These are phyloP conservation scores for Dicycla oo DNA, from an alignment of 2,888 invertebrate species.

Conservation along the genomic window DNA sequence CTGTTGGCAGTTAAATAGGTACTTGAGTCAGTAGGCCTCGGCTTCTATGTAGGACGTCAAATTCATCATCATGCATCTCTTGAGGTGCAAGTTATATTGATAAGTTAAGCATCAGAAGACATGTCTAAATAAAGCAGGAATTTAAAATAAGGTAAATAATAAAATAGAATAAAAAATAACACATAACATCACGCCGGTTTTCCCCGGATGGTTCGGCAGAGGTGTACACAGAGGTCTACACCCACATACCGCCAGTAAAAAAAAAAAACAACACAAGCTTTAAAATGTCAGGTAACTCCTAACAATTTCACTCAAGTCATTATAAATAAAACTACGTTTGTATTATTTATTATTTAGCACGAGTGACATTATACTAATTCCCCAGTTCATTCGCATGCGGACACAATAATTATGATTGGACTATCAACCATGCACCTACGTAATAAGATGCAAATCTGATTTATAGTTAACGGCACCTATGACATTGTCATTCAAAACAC, in stretches of 20 bases:
- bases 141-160: not conserved
- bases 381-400: constrained; percentile 31
- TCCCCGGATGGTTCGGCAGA: no score
- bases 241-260: no score
- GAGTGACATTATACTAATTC: constrained; percentile 21
- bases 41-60: not conserved
- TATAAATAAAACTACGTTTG: not conserved
- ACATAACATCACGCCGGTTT: no score
- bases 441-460: constrained; percentile 31
- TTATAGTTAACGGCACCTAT: constrained; percentile 9
- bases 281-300: not conserved
- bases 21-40: constrained; percentile 9
- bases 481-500: constrained; percentile 52
- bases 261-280: no score
- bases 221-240: no score
- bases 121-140: not conserved
- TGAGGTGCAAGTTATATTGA: not conserved
- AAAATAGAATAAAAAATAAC: no score
- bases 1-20: constrained; percentile 29
- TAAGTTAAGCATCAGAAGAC: not conserved
- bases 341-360: constrained; percentile 17
- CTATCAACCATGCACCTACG: constrained; percentile 32
- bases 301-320: not conserved
- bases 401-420: constrained; percentile 17
- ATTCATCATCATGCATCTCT: not conserved